A percentile compares a stretch with the other conserved stretches of the same genome.
Evolutionary conservation across 2,888 invertebrate species (phyloP).

Genomic region (Platerodrilus igneus): DNA sequence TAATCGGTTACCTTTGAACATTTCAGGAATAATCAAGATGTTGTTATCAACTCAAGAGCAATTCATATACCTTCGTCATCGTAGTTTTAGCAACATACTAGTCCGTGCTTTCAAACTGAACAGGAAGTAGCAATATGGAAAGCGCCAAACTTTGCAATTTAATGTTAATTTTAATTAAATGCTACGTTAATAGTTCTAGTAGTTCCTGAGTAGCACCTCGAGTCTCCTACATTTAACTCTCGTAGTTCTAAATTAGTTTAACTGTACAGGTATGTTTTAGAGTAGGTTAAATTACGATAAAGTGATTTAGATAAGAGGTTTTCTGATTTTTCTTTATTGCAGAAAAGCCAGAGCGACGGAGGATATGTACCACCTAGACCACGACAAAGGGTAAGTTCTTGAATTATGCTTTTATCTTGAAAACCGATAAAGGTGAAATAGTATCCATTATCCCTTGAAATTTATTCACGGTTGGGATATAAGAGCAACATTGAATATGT

Average conservation of each 20-base stretch:
- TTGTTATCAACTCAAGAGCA: constrained; percentile 15
- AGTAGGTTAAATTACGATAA: no score
- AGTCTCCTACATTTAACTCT: constrained; percentile 17
- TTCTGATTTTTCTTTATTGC: constrained; percentile 32
- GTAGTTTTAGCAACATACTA: no score
- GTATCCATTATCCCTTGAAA: constrained; percentile 5
- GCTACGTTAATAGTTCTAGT: constrained; percentile 20
- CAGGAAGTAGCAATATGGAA: constrained; percentile 16
- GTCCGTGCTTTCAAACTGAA: constrained; percentile 19
- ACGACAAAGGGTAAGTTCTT: constrained; percentile 55
- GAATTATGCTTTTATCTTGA: constrained; percentile 6
- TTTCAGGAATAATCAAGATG: constrained; percentile 16
- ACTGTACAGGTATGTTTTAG: no score
- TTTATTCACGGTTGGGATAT: constrained; percentile 8
- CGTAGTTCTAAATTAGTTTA: constrained; percentile 12
- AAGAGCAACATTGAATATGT: constrained; percentile 3
- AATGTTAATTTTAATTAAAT: constrained; percentile 23
- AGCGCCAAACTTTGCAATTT: constrained; percentile 22
- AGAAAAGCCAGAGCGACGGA: constrained; percentile 52
- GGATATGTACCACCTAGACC: constrained; percentile 47
- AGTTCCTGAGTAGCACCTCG: constrained; percentile 16
- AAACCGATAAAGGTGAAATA: constrained; percentile 10
- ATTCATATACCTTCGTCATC: constrained; percentile 13
- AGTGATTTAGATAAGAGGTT: not conserved
- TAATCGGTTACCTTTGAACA: constrained; percentile 9